phyloP scores from a whole-genome alignment of 2,888 invertebrate species.

The Acheta domesticus region DNA sequence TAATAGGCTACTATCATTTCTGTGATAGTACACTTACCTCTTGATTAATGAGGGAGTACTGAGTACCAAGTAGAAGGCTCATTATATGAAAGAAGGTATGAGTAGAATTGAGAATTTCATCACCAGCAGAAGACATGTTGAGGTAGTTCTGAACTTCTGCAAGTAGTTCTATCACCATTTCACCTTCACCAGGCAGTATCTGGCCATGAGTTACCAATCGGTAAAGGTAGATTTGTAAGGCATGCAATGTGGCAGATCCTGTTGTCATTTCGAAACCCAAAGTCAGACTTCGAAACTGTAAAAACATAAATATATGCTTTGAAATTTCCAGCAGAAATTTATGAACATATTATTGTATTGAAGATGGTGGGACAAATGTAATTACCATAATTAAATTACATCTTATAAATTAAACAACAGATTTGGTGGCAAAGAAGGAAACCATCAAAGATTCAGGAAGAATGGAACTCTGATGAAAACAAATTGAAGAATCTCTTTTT shows the following conservation, averaged over 20 bases:
- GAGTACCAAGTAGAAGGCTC: slow-evolving; percentile 62
- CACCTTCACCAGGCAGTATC: slow-evolving; percentile 64
- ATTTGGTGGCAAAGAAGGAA: too few relatives aligned
- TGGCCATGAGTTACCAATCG: slow-evolving; percentile 53
- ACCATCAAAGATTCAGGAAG: too few relatives aligned
- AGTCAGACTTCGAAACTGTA: slow-evolving; percentile 54
- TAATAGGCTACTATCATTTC: too few relatives aligned
- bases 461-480: too few relatives aligned
- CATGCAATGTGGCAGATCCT: slow-evolving; percentile 55
- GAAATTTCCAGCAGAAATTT: too few relatives aligned
- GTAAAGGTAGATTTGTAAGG: slow-evolving; percentile 56
- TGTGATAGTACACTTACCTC: slow-evolving; percentile 54
- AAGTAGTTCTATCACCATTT: slow-evolving; percentile 57
- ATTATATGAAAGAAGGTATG: slow-evolving; percentile 59
- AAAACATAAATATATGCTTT: slow-evolving; percentile 27
- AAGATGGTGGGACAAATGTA: too few relatives aligned
- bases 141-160: slow-evolving; percentile 58
- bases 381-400: too few relatives aligned
- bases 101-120: slow-evolving; percentile 55
- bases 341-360: too few relatives aligned
- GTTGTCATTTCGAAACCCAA: slow-evolving; percentile 64
- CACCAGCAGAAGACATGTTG: slow-evolving; percentile 46
- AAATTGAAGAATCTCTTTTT: too few relatives aligned
- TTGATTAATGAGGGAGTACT: slow-evolving; percentile 67
- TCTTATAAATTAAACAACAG: too few relatives aligned